Evolutionary conservation across 2,797 vertebrate genomes (phyloP).

Genomic region (Acanthiza pusilla): DNA sequence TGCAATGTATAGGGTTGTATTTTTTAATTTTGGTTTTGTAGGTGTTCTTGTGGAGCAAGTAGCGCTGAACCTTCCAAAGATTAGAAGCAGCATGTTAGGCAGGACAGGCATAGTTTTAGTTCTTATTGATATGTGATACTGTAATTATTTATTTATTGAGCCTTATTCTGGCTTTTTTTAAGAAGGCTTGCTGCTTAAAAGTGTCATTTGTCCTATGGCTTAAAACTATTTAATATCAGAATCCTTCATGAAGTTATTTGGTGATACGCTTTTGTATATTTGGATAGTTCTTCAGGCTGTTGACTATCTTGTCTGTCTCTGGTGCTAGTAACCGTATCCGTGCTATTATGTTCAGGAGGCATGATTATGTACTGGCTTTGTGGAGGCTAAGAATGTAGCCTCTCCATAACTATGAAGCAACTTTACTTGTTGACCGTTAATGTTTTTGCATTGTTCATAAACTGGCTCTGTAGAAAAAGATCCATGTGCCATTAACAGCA

Average conservation of each 20-base stretch:
- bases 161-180: background rate
- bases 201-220: background rate
- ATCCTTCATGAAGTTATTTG: background rate
- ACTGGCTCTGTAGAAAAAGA: background rate
- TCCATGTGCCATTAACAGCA: background rate
- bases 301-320: background rate
- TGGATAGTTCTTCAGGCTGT: background rate
- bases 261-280: background rate
- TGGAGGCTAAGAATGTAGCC: background rate
- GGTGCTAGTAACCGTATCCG: background rate
- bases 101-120: background rate
- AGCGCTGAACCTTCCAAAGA: background rate
- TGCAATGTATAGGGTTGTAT: background rate
- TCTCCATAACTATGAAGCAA: rapidly evolving
- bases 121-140: background rate
- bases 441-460: background rate
- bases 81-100: background rate
- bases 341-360: background rate
- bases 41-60: background rate
- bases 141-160: background rate
- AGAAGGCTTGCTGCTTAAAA: background rate
- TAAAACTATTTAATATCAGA: background rate
- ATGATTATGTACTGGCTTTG: background rate
- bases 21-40: background rate
- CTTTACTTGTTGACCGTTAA: background rate